Base-by-base conservation (phyloP, 2,888 invertebrate species). In the Tinea trinotella region DNA sequence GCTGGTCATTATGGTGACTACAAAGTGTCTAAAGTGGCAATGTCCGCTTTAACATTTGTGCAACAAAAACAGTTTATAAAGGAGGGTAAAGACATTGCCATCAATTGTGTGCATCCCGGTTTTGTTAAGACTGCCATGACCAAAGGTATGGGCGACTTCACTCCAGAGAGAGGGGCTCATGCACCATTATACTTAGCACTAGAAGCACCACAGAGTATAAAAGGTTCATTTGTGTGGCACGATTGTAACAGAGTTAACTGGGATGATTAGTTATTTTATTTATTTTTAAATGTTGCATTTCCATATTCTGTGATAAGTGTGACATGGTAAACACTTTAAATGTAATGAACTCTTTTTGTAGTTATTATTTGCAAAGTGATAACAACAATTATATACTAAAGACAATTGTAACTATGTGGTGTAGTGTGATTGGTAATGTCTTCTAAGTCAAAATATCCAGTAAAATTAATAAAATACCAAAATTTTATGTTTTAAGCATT, bases 81-180 rank as follows among this genome's bases (percentile, higher is more conserved):
- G 61, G 88, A 89, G 65, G 77, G 75, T 54, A 83, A 71, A 67
- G 70, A 82, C 66, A 68, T 84, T 62, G 81, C 83, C 53, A 66
- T 81, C 54, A 85, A 85, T 60, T 84, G 85, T 79, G 83, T 84
- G 55, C 85, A 85, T 62, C 85, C 85, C 35, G 85, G 85, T 57
- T 85, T 84, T 72, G 77, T 85, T 52, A 85, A 78, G 69, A 82
- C 82, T 60, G 85, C 83, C 59, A 82, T 85, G 85, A 85, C 85
- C 12, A 83, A 83, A 65, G 82, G 78, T 22, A 79, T 82, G 80
- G 85, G 85, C 22, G 82, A 84, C 58, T 83, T 84, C 58, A 72
- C 73, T 24, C 77, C 85, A 0, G 83, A 83, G 60, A 65, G 85
- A 59, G 85, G 85, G 6, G 83, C 85, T 1, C 66, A 65, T 50